Conservation (phyloP, 2,888 invertebrate species). For the Pterostichus niger region DNA sequence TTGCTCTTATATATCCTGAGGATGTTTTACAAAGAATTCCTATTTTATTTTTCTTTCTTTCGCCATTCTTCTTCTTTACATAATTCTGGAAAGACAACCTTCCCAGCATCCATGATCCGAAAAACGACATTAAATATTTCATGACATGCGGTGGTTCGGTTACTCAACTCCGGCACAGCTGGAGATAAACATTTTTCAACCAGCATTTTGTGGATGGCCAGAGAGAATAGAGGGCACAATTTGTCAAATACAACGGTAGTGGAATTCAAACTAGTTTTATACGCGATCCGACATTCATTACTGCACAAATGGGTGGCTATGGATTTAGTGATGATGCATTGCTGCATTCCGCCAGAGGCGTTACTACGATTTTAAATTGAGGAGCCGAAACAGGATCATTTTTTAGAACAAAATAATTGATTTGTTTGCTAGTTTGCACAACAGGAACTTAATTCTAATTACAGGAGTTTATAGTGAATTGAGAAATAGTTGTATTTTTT, state of each 20-base stretch:
- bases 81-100: conserved; percentile 21
- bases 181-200: conserved; percentile 12
- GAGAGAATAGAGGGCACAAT: background rate
- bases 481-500: no score
- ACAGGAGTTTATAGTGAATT: no score
- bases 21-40: conserved; percentile 14
- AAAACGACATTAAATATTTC: conserved; percentile 56
- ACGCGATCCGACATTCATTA: conserved; percentile 19
- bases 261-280: conserved; percentile 42
- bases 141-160: conserved; percentile 11
- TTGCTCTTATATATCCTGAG: conserved; percentile 8
- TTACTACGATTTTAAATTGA: background rate
- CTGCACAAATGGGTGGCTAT: background rate
- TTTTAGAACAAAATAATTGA: no score
- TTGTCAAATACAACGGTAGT: conserved; percentile 38
- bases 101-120: conserved; percentile 20
- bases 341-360: background rate
- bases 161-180: conserved; percentile 9
- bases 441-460: no score
- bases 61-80: conserved; percentile 32
- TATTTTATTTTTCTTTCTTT: conserved; percentile 8
- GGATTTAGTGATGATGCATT: no score
- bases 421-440: no score
- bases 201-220: background rate
- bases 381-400: no score